Evolutionary conservation across 2,797 vertebrate genomes (phyloP).

Genomic region (Heteromormyrus szaboi): DNA sequence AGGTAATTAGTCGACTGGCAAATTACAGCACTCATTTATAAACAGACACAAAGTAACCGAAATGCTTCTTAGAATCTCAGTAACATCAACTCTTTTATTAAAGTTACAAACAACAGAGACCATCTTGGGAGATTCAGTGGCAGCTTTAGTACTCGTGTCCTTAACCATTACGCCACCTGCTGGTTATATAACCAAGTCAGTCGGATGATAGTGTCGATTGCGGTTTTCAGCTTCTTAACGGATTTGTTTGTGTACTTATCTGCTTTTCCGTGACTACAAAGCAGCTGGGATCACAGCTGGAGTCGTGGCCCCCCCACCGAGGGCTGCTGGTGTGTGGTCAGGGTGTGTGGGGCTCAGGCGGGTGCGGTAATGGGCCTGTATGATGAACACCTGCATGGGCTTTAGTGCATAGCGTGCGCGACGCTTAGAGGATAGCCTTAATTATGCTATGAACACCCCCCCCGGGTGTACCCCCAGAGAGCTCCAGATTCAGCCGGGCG

Average conservation of each 20-base stretch:
- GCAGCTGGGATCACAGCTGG: background rate
- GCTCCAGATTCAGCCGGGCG: conserved; percentile 15
- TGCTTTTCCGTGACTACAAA: background rate
- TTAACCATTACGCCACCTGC: background rate
- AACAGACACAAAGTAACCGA: background rate
- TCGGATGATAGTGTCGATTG: background rate
- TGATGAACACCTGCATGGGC: background rate
- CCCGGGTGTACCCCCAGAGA: background rate
- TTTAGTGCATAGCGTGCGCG: background rate
- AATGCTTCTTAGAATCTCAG: background rate
- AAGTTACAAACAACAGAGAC: background rate
- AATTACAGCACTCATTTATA: background rate
- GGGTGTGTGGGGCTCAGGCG: background rate
- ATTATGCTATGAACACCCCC: conserved; percentile 32
- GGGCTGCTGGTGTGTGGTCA: background rate
- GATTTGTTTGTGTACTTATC: background rate
- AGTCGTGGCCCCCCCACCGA: background rate
- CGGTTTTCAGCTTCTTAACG: background rate
- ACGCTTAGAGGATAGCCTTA: background rate
- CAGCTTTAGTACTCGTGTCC: background rate
- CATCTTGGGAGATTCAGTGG: background rate
- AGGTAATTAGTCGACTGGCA: background rate
- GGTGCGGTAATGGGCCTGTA: background rate
- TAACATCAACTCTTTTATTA: background rate
- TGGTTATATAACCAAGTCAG: background rate